A percentile compares a stretch with the other conserved stretches of the same genome.
These are phyloP conservation scores for Plebejus anna DNA, from an alignment of 2,888 invertebrate species.

Conservation along the genomic window DNA sequence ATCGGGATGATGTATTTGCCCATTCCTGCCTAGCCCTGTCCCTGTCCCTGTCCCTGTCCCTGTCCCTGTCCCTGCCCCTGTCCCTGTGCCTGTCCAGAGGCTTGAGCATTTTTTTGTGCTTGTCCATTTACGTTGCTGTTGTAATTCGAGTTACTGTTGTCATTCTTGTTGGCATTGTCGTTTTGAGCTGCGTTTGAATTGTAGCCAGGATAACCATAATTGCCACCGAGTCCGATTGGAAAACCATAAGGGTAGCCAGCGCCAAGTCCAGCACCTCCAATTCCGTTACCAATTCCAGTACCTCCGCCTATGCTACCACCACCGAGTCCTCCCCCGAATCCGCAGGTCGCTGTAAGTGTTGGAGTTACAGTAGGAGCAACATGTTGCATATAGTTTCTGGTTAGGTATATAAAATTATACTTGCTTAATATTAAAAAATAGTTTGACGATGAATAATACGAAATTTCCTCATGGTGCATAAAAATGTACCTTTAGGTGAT, in stretches of 20 bases:
- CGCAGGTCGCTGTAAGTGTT: not conserved
- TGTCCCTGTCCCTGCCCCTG: no score
- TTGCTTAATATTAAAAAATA: no score
- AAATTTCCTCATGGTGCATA: no score
- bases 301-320: not conserved
- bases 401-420: no score
- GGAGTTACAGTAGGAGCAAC: not conserved
- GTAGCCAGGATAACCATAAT: not conserved
- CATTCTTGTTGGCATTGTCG: not conserved
- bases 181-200: not conserved
- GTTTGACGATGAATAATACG: no score
- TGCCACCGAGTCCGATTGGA: not conserved
- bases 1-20: not conserved
- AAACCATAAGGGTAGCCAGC: not conserved
- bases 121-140: not conserved
- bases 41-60: no score
- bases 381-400: no score
- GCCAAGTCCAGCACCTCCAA: not conserved
- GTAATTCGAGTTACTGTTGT: not conserved
- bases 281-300: not conserved
- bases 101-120: not conserved
- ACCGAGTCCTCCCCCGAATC: not conserved
- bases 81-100: no score
- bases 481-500: no score
- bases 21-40: not conserved